Conservation (phyloP, 2,888 invertebrate genomes). For the Argyresthia goedartella region DNA sequence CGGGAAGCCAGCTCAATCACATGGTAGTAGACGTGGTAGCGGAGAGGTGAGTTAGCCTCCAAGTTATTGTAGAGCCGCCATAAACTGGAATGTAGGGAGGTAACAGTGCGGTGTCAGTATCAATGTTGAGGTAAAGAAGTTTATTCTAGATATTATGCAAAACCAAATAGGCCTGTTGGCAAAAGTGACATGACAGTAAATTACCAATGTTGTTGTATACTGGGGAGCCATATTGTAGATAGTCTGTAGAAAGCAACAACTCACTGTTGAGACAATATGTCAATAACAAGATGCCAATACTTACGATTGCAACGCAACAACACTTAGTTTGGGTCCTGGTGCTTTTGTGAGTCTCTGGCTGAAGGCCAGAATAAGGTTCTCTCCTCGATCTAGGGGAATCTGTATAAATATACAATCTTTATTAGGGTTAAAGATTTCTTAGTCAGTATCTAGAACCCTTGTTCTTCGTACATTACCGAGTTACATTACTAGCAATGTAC, state of each 20-base stretch:
- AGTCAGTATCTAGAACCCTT: background rate
- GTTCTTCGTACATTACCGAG: too few species aligned
- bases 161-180: too few species aligned
- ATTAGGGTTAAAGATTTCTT: background rate
- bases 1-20: conserved; percentile 90
- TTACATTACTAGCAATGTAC: too few species aligned
- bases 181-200: too few species aligned
- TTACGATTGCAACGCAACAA: conserved; percentile 88
- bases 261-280: too few species aligned
- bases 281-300: too few species aligned
- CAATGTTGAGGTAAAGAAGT: background rate
- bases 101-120: too few species aligned
- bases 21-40: conserved; percentile 94
- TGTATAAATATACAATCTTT: too few species aligned
- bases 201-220: too few species aligned
- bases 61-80: conserved; percentile 94
- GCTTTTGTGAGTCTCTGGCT: conserved; percentile 94
- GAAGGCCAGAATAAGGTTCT: conserved; percentile 90
- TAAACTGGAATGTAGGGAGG: conserved; percentile 81
- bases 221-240: too few species aligned
- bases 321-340: conserved; percentile 82
- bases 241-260: too few species aligned
- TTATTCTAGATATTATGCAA: too few species aligned
- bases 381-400: conserved; percentile 89
- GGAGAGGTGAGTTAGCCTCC: conserved; percentile 84